A percentile compares a stretch with the other conserved stretches of the same genome.
Evolutionary conservation across 2,888 invertebrate species (phyloP).

Genomic region (Allophyes oxyacanthae): DNA sequence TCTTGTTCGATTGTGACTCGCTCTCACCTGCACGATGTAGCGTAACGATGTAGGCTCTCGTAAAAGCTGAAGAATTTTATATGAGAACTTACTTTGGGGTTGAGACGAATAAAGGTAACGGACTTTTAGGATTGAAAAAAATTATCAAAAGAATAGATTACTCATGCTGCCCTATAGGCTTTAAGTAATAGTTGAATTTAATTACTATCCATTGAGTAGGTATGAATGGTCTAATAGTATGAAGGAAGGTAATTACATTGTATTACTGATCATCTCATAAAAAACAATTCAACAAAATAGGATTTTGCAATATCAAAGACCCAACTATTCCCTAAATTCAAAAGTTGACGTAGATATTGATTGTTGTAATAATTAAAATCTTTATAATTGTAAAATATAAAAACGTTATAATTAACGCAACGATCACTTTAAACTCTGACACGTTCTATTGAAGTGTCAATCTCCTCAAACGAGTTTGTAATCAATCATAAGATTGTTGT

Average conservation of each 20-base stretch:
- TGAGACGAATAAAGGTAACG: constrained; percentile 60
- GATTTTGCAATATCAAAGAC: constrained; percentile 6
- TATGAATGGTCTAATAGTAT: constrained; percentile 21
- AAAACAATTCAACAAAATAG: constrained; percentile 30
- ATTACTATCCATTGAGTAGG: constrained; percentile 42
- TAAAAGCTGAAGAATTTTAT: constrained; percentile 66
- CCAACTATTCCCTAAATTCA: constrained; percentile 14
- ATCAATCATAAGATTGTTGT: constrained; percentile 88
- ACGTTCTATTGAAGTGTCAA: constrained; percentile 74
- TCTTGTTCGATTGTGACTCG: constrained; percentile 78
- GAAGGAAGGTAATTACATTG: constrained; percentile 30
- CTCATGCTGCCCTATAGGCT: constrained; percentile 24
- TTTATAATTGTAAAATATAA: constrained; percentile 60
- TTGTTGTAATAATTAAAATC: constrained; percentile 49
- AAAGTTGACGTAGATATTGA: constrained; percentile 36
- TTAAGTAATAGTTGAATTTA: constrained; percentile 33
- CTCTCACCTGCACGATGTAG: constrained; percentile 84
- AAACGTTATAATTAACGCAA: constrained; percentile 71
- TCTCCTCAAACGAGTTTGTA: constrained; percentile 85
- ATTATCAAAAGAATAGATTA: constrained; percentile 48
- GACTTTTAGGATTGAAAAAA: constrained; percentile 53
- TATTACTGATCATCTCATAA: constrained; percentile 13
- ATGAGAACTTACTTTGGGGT: constrained; percentile 59
- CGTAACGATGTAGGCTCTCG: constrained; percentile 65
- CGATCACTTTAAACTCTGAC: constrained; percentile 45